Evolutionary conservation across 2,888 invertebrate species (phyloP).

Genomic region (Theretra japonica): DNA sequence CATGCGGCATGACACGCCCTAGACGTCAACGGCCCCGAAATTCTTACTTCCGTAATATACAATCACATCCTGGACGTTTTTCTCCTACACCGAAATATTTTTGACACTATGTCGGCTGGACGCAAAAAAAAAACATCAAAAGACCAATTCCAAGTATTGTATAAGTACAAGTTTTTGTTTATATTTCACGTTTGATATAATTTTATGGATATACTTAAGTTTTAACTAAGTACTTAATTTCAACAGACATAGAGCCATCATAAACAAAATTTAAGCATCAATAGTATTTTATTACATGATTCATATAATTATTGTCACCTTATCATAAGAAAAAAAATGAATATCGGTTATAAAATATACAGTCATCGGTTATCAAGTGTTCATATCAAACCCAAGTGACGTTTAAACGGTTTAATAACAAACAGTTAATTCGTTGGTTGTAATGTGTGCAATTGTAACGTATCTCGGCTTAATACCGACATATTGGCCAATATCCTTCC

Average conservation of each 20-base stretch:
- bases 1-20: neutral
- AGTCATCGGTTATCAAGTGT: too few relatives aligned
- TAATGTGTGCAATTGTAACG: neutral
- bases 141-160: neutral
- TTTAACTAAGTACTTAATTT: too few relatives aligned
- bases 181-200: too few relatives aligned
- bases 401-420: neutral
- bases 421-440: neutral
- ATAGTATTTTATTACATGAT: too few relatives aligned
- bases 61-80: slow-evolving; percentile 22
- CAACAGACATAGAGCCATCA: too few relatives aligned
- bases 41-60: slow-evolving; percentile 5
- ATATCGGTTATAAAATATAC: too few relatives aligned
- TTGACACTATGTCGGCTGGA: neutral
- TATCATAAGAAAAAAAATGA: too few relatives aligned
- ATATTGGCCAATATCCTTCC: slow-evolving; percentile 20
- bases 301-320: too few relatives aligned
- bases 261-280: too few relatives aligned
- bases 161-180: too few relatives aligned
- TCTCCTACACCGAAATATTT: neutral
- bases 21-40: slow-evolving; percentile 22
- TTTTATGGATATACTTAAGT: too few relatives aligned
- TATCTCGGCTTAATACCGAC: slow-evolving; percentile 4
- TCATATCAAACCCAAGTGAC: too few relatives aligned
- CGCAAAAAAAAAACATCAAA: neutral